A percentile compares a stretch with the other conserved stretches of the same genome.
These are phyloP conservation scores for Lysandra bellargus DNA, from an alignment of 2,888 invertebrate species.

Conservation along the genomic window DNA sequence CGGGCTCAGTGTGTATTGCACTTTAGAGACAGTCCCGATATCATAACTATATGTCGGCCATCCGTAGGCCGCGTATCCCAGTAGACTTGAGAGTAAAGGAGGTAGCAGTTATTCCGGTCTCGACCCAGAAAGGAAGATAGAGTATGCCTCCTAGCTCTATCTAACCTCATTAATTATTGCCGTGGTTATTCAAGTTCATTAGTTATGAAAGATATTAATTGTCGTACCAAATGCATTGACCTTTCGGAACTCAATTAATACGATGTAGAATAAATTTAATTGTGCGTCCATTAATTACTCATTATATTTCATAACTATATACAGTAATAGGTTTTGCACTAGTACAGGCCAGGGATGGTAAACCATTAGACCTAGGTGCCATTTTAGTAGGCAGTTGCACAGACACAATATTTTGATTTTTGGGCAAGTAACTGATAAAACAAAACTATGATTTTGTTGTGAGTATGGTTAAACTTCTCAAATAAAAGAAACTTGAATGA, in stretches of 20 bases:
- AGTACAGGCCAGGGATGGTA: background rate
- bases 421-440: too few species aligned
- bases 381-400: too few species aligned
- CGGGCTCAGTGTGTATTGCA: too few species aligned
- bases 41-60: too few species aligned
- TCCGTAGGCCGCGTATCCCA: too few species aligned
- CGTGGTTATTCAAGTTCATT: conserved; percentile 16
- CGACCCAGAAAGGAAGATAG: background rate
- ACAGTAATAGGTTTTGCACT: background rate
- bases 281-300: background rate
- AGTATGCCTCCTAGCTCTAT: background rate
- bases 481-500: too few species aligned
- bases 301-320: background rate
- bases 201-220: conserved; percentile 44
- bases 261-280: background rate
- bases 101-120: too few species aligned
- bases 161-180: conserved; percentile 8
- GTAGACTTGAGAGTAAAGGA: too few species aligned
- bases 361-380: background rate
- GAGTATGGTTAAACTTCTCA: too few species aligned
- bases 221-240: background rate
- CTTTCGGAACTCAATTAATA: background rate
- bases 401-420: too few species aligned
- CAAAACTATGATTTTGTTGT: too few species aligned
- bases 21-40: too few species aligned